A percentile compares a stretch with the other conserved stretches of the same genome.
Conservation (phyloP, 2,797 vertebrate species). For the Cheirogaleus major region DNA sequence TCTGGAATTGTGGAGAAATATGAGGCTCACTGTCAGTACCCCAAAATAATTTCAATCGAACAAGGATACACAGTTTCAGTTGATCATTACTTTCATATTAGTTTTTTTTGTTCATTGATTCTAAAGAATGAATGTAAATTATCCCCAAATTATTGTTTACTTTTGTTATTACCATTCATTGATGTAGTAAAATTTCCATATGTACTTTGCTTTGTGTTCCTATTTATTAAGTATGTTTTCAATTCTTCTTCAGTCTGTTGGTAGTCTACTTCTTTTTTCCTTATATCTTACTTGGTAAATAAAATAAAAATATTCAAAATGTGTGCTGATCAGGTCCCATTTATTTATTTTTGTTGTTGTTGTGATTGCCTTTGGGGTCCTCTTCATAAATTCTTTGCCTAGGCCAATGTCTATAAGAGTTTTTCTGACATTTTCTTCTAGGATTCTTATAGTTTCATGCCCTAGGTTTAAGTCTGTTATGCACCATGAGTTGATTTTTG, state of each 20-base stretch:
- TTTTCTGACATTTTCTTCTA: too few species aligned
- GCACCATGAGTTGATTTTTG: too few species aligned
- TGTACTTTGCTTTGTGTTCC: neutral
- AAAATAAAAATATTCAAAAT: neutral
- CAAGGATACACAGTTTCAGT: neutral
- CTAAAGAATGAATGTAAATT: neutral
- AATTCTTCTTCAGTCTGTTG: neutral
- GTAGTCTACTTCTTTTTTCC: neutral
- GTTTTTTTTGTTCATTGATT: neutral
- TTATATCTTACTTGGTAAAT: neutral
- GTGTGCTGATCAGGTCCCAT: too few species aligned
- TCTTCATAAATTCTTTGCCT: too few species aligned
- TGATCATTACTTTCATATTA: neutral
- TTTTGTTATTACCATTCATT: neutral
- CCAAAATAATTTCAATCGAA: slow-evolving; percentile 5
- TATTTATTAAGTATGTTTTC: neutral
- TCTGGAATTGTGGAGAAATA: neutral
- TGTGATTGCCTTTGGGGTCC: too few species aligned
- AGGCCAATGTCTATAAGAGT: too few species aligned
- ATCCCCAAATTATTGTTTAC: neutral
- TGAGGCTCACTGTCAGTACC: neutral
- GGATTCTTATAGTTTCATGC: too few species aligned
- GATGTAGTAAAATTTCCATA: neutral
- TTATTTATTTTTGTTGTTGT: too few species aligned
- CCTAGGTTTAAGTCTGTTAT: too few species aligned